Evolutionary conservation across 2,888 invertebrate species (phyloP).

Genomic region (Cinara cedri): DNA sequence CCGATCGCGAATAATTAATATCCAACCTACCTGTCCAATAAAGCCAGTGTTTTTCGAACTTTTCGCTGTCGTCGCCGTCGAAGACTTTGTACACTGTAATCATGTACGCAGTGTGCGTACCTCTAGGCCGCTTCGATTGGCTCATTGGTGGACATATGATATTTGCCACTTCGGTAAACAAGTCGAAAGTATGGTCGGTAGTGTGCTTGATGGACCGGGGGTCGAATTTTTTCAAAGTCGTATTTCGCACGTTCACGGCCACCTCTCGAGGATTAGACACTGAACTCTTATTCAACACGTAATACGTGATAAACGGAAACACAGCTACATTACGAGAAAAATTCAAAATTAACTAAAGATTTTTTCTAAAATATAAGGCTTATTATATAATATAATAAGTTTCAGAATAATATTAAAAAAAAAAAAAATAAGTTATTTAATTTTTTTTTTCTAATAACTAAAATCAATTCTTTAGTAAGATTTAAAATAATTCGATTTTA

Average conservation of each 20-base stretch:
- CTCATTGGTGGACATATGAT: slow-evolving; percentile 86
- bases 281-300: slow-evolving; percentile 83
- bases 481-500: too few species aligned
- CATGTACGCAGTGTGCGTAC: slow-evolving; percentile 84
- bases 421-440: too few species aligned
- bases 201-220: slow-evolving; percentile 81
- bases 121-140: slow-evolving; percentile 80
- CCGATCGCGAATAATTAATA: too few species aligned
- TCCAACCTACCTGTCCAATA: slow-evolving; percentile 79
- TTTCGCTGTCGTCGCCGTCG: slow-evolving; percentile 91
- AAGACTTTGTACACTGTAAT: slow-evolving; percentile 93
- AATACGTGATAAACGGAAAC: slow-evolving; percentile 90
- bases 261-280: slow-evolving; percentile 85
- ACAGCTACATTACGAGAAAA: slow-evolving; percentile 71
- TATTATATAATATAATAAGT: too few species aligned
- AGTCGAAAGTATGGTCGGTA: slow-evolving; percentile 83
- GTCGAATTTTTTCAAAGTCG: slow-evolving; percentile 84
- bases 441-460: too few species aligned
- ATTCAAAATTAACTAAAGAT: neutral
- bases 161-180: slow-evolving; percentile 89
- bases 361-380: too few species aligned
- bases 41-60: slow-evolving; percentile 91
- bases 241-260: slow-evolving; percentile 82
- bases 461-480: too few species aligned
- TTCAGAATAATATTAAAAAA: too few species aligned